Evolutionary conservation across 2,888 invertebrate species (phyloP), one percentile per base, ranked within the genome.

Genomic region (Zaprionus lineosus): DNA sequence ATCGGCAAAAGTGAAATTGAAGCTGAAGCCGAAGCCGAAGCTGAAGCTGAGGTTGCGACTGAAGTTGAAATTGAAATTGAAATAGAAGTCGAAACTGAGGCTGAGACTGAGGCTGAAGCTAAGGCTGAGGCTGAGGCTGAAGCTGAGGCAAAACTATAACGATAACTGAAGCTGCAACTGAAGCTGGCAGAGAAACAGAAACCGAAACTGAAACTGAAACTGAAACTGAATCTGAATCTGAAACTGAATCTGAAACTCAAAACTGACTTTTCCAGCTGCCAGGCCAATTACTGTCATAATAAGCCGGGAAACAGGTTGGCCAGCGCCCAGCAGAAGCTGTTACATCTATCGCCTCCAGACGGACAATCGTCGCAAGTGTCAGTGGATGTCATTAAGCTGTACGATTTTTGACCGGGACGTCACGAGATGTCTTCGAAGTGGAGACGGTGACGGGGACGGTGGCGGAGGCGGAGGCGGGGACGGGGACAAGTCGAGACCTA

Each of bases 201-300:
- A 31, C n/a, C 24, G 24, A 75, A 68, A 78, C 69, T 69, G 63
- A 70, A 57, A 67, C 31, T 44, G 36, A 57, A 56, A 26, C 8
- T 24, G 19, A 37, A 37, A 37, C 16, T 14, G 41, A 46, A 39
- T 34, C 9, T 3, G 33, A 39, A 57, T 55, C 26, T 5, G 40
- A 50, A 50, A 40, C 16, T 11, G 40, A 24, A 14, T 28, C 28
- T 12, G 48, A 56, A 56, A 56, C n/a, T 16, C 11, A 41, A 75
- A 71, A 72, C 72, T 59, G 61, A 78, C 71, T 84, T 77, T 78
- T 74, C 84, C 78, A 71, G 69, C 50, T 44, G 59, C 40, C 33
- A 29, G 44, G 71, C 83, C 84, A 72, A 79, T 79, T 79, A 72
- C 76, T 76, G 84, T 78, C 77, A 84, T 84, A 78, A 84, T 66